Conservation (phyloP, 2,113 vertebrate genomes). For the Edolisoma coerulescens region DNA sequence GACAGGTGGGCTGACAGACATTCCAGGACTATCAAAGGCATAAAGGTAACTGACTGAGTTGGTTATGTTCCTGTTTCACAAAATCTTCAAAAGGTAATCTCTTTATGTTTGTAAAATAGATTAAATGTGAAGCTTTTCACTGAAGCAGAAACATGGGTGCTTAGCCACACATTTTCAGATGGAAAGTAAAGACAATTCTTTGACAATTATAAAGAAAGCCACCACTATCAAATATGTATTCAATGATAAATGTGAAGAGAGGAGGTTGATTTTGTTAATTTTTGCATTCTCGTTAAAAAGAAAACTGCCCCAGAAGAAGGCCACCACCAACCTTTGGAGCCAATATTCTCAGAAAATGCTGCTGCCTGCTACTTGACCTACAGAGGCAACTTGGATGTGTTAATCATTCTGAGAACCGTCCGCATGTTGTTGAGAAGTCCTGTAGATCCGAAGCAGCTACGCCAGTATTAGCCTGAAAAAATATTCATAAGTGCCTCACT, state of each 20-base stretch:
- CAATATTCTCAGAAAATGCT: neutral
- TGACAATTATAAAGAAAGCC: neutral
- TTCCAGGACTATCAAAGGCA: neutral
- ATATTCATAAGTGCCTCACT: neutral
- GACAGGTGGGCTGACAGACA: neutral
- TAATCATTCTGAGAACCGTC: neutral
- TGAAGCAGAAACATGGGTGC: neutral
- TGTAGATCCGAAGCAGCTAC: neutral
- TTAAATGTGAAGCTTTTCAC: neutral
- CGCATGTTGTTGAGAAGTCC: neutral
- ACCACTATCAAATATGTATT: neutral
- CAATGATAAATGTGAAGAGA: neutral
- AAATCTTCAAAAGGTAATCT: neutral
- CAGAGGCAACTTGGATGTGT: rapidly evolving
- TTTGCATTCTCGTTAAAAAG: neutral
- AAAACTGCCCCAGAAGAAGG: neutral
- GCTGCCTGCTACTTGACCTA: neutral
- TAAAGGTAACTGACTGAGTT: neutral
- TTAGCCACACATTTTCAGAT: neutral
- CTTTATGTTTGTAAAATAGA: neutral
- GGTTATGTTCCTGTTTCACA: neutral
- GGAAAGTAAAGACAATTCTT: neutral
- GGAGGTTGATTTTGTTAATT: neutral
- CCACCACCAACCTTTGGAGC: neutral
- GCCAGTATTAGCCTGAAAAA: neutral